Conservation (phyloP, 2,888 invertebrate genomes). For the Drosophila siamana region DNA sequence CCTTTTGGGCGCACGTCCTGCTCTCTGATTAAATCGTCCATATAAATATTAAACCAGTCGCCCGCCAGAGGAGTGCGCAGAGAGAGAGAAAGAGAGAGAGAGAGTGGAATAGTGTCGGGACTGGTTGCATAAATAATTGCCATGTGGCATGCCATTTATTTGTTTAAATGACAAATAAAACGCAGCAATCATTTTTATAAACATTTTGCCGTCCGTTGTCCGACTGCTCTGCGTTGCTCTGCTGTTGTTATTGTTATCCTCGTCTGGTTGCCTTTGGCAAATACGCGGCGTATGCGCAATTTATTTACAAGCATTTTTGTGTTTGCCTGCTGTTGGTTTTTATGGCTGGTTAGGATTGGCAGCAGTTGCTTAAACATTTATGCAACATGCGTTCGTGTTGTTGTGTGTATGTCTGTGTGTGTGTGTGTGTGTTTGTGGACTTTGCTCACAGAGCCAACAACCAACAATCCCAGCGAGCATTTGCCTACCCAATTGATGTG, state of each 20-base stretch:
- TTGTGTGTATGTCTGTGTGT: background rate
- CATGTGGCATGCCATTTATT: conserved; percentile 54
- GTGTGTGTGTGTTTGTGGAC: conserved; percentile 35
- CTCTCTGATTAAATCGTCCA: conserved; percentile 54
- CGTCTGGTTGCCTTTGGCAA: conserved; percentile 51
- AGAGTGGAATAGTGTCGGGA: background rate
- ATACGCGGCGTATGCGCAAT: conserved; percentile 70
- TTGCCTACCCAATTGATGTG: conserved; percentile 44
- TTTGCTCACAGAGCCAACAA: conserved; percentile 30
- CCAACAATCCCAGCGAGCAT: background rate
- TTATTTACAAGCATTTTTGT: conserved; percentile 58
- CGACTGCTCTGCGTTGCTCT: conserved; percentile 2
- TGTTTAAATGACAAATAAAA: conserved; percentile 70
- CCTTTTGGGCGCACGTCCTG: conserved; percentile 33
- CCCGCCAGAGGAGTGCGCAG: background rate
- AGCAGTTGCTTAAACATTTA: conserved; percentile 66
- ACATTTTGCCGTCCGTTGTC: conserved; percentile 40
- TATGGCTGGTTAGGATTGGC: conserved; percentile 48
- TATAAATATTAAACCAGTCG: conserved; percentile 41
- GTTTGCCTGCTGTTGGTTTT: conserved; percentile 51
- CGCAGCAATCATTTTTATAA: conserved; percentile 69
- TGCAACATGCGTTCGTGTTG: conserved; percentile 18
- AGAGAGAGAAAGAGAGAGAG: no score
- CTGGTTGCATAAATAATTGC: conserved; percentile 57
- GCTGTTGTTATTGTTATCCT: conserved; percentile 33